A percentile compares a stretch with the other conserved stretches of the same genome.
These are phyloP conservation scores for Steinernema khuongi DNA, from an alignment of 1,140 invertebrate species.

Conservation along the genomic window DNA sequence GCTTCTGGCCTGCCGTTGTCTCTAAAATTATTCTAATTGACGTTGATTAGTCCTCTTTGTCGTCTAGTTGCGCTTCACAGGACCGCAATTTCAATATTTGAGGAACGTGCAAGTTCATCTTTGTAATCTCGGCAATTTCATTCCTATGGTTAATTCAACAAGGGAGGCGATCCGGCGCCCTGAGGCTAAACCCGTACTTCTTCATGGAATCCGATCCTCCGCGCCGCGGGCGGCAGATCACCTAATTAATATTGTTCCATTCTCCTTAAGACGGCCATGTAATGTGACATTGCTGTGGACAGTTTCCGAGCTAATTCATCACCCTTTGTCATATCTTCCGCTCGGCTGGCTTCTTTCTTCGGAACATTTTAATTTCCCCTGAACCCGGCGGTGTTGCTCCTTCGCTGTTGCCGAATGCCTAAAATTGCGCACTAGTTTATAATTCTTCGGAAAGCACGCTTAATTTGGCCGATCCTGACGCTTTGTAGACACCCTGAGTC, in stretches of 20 bases:
- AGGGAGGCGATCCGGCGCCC: background rate
- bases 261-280: background rate
- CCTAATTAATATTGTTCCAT: background rate
- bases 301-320: background rate
- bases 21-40: slow-evolving; percentile 16
- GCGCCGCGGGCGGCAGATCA: background rate
- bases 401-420: no score
- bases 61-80: background rate
- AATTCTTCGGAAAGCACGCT: background rate
- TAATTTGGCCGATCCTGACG: background rate
- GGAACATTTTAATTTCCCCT: no score
- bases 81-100: background rate
- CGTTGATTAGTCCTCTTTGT: slow-evolving; percentile 1
- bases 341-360: no score
- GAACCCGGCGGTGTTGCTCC: no score
- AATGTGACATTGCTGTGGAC: background rate
- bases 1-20: background rate
- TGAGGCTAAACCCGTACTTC: background rate
- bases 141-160: background rate
- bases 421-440: no score
- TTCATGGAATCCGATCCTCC: background rate
- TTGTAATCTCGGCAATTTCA: background rate
- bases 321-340: background rate
- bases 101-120: background rate
- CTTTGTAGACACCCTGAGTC: no score